A percentile compares a stretch with the other conserved stretches of the same genome.
Evolutionary conservation across 2,888 invertebrate genomes (phyloP).

Genomic region (Chaitophorus viminalis): DNA sequence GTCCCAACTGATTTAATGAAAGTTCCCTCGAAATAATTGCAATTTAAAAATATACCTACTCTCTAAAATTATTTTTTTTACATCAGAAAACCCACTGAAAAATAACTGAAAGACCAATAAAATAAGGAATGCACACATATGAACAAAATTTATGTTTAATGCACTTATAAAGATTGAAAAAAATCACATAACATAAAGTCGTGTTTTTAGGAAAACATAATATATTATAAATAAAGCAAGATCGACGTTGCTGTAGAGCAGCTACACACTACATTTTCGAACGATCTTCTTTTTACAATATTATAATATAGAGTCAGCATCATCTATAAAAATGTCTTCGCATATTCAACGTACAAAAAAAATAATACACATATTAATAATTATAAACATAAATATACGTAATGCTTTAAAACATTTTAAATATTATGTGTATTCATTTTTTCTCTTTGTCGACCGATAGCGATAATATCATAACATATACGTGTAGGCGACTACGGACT

Average conservation of each 20-base stretch:
- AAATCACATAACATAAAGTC: slow-evolving; percentile 34
- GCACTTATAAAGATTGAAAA: slow-evolving; percentile 36
- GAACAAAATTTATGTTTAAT: neutral
- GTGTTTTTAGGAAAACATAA: slow-evolving; percentile 12
- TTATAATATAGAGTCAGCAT: neutral
- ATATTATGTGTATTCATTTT: neutral
- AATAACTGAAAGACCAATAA: neutral
- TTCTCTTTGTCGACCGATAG: slow-evolving; percentile 9
- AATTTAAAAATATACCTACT: neutral
- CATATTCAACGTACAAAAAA: slow-evolving; percentile 1
- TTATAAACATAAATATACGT: neutral
- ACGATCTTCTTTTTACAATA: slow-evolving; percentile 26
- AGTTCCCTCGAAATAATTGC: neutral
- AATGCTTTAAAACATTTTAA: neutral
- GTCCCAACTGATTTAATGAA: neutral
- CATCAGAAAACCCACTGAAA: neutral
- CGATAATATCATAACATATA: slow-evolving; percentile 30
- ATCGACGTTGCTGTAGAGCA: neutral
- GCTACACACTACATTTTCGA: neutral
- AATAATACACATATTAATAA: neutral
- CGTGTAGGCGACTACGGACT: slow-evolving; percentile 32
- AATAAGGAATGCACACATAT: neutral
- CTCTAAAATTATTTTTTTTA: neutral
- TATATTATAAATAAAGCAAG: neutral
- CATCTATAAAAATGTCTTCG: slow-evolving; percentile 41